Percentiles rank a stretch among this genome's conserved stretches.
phyloP scores from a whole-genome alignment of 2,113 vertebrate species.

The Oxygymnocypris stewartii region DNA sequence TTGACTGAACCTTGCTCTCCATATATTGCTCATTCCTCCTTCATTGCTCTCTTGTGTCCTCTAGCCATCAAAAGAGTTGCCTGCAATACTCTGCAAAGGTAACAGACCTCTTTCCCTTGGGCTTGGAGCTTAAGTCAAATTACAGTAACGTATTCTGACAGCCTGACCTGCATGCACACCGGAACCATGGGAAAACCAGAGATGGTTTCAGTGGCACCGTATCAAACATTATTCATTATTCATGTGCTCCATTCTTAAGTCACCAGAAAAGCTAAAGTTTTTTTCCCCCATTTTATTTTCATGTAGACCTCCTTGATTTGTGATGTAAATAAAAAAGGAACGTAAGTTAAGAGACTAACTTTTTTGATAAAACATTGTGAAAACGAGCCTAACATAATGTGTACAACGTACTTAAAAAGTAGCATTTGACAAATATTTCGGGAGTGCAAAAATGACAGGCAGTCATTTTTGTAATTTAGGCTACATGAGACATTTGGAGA shows the following conservation, averaged over 20 bases:
- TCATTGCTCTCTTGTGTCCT: constrained; percentile 6
- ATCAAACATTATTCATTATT: constrained; percentile 54
- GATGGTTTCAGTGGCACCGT: constrained; percentile 34
- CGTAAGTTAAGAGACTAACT: neutral
- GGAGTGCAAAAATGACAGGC: neutral
- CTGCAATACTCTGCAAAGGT: constrained; percentile 32
- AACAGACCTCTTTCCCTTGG: constrained; percentile 49
- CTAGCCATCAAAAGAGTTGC: constrained; percentile 17
- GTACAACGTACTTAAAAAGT: neutral
- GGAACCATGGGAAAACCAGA: constrained; percentile 12
- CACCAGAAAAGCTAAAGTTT: neutral
- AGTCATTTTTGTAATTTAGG: constrained; percentile 29
- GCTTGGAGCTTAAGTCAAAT: constrained; percentile 49
- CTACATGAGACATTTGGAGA: constrained; percentile 5
- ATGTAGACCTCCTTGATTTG: neutral
- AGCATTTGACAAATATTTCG: neutral
- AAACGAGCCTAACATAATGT: neutral
- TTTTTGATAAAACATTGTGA: neutral
- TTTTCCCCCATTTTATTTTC: neutral
- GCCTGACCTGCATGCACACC: constrained; percentile 40
- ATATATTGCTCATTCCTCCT: constrained; percentile 35
- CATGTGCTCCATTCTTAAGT: constrained; percentile 3
- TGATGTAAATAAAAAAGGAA: neutral
- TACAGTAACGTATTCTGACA: constrained; percentile 46
- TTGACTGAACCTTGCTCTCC: constrained; percentile 3